phyloP scores from a whole-genome alignment of 1,140 invertebrate species.

The Brachystomella parvula region DNA sequence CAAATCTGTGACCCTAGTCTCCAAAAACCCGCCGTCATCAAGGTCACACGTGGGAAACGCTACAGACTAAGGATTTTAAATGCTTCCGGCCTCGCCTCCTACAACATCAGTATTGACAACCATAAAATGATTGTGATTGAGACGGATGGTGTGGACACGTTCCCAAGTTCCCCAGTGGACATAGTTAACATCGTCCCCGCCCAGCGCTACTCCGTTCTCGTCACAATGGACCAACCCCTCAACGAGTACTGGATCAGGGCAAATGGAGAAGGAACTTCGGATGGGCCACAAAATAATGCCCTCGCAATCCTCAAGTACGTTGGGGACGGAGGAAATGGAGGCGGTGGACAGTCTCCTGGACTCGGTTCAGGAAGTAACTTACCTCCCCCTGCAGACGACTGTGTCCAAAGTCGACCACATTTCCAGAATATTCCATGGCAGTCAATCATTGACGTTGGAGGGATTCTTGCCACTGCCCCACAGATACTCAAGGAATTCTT shows the following conservation, averaged over 20 bases:
- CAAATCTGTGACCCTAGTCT: background rate
- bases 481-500: background rate
- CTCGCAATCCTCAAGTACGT: background rate
- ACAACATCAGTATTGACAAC: constrained; percentile 20
- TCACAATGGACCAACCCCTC: constrained; percentile 3
- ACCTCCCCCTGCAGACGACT: too few species aligned
- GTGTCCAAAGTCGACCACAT: background rate
- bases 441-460: background rate
- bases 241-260: constrained; percentile 5
- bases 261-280: background rate
- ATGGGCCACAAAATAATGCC: background rate
- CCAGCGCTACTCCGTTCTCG: constrained; percentile 20
- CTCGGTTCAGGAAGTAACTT: background rate
- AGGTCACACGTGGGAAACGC: constrained; percentile 7
- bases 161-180: background rate
- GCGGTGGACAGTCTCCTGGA: background rate
- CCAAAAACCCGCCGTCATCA: constrained; percentile 6
- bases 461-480: background rate
- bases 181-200: constrained; percentile 8
- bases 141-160: constrained; percentile 18
- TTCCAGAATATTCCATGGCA: background rate
- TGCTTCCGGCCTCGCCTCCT: background rate
- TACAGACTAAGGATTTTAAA: constrained; percentile 20
- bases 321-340: background rate
- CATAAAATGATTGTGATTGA: constrained; percentile 19